Evolutionary conservation across 1,140 invertebrate species (phyloP), one percentile per base, ranked within the genome.

Genomic region (Fopius arisanus): DNA sequence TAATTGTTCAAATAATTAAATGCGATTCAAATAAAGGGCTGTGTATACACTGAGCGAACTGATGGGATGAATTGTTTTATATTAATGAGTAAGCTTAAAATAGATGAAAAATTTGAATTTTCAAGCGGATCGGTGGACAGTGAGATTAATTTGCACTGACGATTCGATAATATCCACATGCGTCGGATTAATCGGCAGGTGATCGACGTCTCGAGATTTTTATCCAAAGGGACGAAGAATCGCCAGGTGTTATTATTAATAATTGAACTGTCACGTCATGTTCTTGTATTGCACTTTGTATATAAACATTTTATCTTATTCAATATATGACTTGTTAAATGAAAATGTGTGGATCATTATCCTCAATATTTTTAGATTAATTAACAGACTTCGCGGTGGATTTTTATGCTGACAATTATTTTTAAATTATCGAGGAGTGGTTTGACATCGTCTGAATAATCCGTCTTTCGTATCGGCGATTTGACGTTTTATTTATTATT

Each of bases 311-410:
- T n/a, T 59, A 59, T 59, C 23, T 59, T 26, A 28, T 6, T 23
- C 21, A 59, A 59, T 59, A 59, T 26, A 59, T 59, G 19, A 59
- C 19, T 59, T 59, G 54, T 59, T 59, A 28, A 59, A 59, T 59
- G 14, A 26, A 28, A 59, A 26, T 28, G 54, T 59, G 2, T 28
- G 5, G 14, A 28, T 48, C 7, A 59, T 23, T 59, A 5, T 6
- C 10, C 54, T 6, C 1, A 23, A 23, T 26, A 54, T n/a, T n/a
- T n/a, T n/a, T n/a, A n/a, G n/a, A n/a, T n/a, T n/a, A n/a, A n/a
- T n/a, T n/a, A n/a, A n/a, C n/a, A n/a, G n/a, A n/a, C n/a, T n/a
- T n/a, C n/a, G n/a, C n/a, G n/a, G n/a, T n/a, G n/a, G 10, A 59
- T 28, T 28, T 59, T 37, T 37, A 10, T 37, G 2, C 33, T 37